phyloP scores from a whole-genome alignment of 2,113 vertebrate species.

The Blennius ocellaris region DNA sequence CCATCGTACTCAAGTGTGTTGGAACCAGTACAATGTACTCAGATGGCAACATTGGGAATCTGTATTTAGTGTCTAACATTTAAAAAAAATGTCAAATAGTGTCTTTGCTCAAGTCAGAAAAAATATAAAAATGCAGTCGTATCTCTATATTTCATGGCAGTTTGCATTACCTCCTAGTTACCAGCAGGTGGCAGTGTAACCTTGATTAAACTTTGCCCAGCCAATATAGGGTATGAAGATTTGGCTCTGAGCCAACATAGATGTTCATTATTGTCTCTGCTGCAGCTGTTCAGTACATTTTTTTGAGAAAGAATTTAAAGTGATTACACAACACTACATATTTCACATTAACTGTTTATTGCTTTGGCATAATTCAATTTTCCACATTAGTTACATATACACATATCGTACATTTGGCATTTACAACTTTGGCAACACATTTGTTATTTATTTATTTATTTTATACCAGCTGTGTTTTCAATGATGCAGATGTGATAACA shows the following conservation, averaged over 20 bases:
- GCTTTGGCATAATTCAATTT: conserved; percentile 53
- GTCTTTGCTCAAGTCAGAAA: too few relatives aligned
- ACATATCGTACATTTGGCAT: conserved; percentile 63
- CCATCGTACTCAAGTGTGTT: too few relatives aligned
- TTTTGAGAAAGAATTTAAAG: background rate
- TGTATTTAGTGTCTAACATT: too few relatives aligned
- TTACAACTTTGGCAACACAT: conserved; percentile 50
- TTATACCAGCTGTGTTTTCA: conserved; percentile 11
- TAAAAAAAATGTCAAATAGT: too few relatives aligned
- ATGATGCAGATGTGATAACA: conserved; percentile 7
- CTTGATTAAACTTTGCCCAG: background rate
- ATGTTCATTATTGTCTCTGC: background rate
- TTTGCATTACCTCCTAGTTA: background rate
- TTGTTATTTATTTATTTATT: too few relatives aligned
- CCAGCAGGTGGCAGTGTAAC: conserved; percentile 60
- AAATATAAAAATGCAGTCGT: too few relatives aligned
- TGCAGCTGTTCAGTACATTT: background rate
- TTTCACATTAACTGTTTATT: conserved; percentile 67
- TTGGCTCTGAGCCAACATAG: background rate
- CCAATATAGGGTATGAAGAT: background rate
- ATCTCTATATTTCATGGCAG: background rate
- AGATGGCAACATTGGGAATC: too few relatives aligned
- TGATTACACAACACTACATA: background rate
- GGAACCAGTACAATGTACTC: too few relatives aligned
- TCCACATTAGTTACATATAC: conserved; percentile 72